Evolutionary conservation across 1,140 invertebrate genomes (phyloP).

Genomic region (Neodiprion pinetum): DNA sequence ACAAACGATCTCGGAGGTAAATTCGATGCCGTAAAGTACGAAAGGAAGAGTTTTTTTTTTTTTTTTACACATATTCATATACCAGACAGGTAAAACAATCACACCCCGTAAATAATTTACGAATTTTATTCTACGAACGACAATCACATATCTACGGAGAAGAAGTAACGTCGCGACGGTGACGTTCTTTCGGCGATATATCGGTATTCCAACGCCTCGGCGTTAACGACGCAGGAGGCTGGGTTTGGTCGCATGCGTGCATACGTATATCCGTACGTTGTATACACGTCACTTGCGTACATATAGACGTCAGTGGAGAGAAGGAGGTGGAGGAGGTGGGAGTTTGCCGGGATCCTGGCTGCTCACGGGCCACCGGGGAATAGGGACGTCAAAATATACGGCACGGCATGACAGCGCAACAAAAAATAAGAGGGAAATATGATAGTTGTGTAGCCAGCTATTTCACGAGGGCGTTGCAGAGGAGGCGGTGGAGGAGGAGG

Average conservation of each 20-base stretch:
- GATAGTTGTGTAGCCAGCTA: constrained; percentile 47
- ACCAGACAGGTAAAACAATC: too few relatives aligned
- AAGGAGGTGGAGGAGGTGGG: not conserved
- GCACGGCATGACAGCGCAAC: constrained; percentile 41
- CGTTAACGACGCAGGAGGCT: not conserved
- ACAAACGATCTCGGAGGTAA: too few relatives aligned
- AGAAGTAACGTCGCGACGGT: not conserved
- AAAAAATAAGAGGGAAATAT: constrained; percentile 52
- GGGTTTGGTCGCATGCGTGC: too few relatives aligned
- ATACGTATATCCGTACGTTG: not conserved
- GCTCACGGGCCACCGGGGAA: constrained; percentile 25
- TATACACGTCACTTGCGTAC: not conserved
- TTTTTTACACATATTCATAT: too few relatives aligned
- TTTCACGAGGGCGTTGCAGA: constrained; percentile 32
- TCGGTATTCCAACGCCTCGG: not conserved
- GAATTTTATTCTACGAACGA: too few relatives aligned
- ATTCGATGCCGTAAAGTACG: too few relatives aligned
- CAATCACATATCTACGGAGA: too few relatives aligned
- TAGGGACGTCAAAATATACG: constrained; percentile 46
- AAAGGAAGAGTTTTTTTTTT: too few relatives aligned
- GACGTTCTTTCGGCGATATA: not conserved
- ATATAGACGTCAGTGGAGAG: not conserved
- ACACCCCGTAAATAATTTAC: too few relatives aligned
- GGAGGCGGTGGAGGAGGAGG: not conserved
- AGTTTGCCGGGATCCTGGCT: not conserved